Base-by-base conservation (phyloP, 2,888 invertebrate species). In the Colletes collaris region DNA sequence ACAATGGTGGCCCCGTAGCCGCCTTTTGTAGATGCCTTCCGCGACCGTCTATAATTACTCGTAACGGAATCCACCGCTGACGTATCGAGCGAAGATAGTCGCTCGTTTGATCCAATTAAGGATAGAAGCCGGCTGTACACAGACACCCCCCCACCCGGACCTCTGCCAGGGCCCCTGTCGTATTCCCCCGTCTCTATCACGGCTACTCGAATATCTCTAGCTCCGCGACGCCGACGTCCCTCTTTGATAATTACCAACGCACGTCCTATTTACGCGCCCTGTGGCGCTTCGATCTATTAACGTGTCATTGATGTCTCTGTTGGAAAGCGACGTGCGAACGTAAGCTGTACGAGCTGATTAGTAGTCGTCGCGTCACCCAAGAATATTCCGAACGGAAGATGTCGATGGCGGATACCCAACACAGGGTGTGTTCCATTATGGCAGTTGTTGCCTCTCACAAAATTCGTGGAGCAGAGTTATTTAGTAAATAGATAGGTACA, bases 101-200 rank as follows among this genome's bases (percentile, higher is more conserved):
- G 81, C 37, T 70, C 81, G 81, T 85, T 86, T 86, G 80, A 86
- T 86, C 81, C 82, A 86, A 86, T 86, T 86, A 84, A 79, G 65
- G 79, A 81, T 75, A 75, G 82, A 68, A 68, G 62, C 16, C 63
- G 62, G 52, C 58, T 59, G 46, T 50, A 67, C 68, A 35, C 13
- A 5, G 55, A 16, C 49, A 7, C 16, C 16, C 16, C 16, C 16
- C 16, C 27, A n/a, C 59, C 62, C 49, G 52, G 52, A 46, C 70
- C 64, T 56, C 60, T 53, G 56, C 16, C 56, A 60, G 11, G 16
- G 16, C 55, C 59, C 19, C 53, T 8, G 66, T 59, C 53, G n/a
- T 53, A 65, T 73, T 58, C 56, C 37, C 37, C 19, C 49, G 16
- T 62, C 52, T 44, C 52, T 27, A 67, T 59, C 37, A 49, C 40